These are phyloP conservation scores for Doris montereyensis DNA, from an alignment of 2,888 invertebrate genomes.

Conservation along the genomic window DNA sequence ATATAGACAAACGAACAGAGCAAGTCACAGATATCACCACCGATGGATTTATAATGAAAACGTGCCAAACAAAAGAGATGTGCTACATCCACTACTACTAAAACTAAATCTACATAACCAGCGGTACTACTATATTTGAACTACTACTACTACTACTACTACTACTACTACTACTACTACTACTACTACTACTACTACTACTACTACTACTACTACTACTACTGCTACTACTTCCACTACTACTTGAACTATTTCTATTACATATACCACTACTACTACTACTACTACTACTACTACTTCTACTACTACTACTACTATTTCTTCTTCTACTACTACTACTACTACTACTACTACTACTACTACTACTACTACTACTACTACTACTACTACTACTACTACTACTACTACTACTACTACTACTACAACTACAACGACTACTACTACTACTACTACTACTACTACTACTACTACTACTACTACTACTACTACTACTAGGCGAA, in stretches of 20 bases:
- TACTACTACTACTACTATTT: conserved; percentile 1
- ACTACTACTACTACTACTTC: conserved; percentile 31
- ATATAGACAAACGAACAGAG: too few relatives aligned
- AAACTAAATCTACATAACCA: too few relatives aligned
- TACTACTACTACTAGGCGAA: too few relatives aligned
- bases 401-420: conserved; percentile 9
- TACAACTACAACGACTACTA: not conserved
- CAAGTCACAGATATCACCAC: too few relatives aligned
- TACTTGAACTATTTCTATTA: not conserved
- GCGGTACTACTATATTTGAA: not conserved
- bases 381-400: conserved; percentile 9
- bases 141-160: conserved; percentile 9
- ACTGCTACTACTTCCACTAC: not conserved
- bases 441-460: conserved; percentile 4
- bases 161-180: conserved; percentile 9
- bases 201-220: conserved; percentile 4
- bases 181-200: conserved; percentile 9
- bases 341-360: conserved; percentile 9
- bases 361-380: conserved; percentile 9
- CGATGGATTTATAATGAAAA: too few relatives aligned
- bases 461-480: conserved; percentile 5
- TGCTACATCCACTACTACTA: too few relatives aligned
- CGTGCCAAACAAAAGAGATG: too few relatives aligned
- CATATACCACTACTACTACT: not conserved
- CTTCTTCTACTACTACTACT: conserved; percentile 4